Evolutionary conservation across 2,797 vertebrate genomes (phyloP).

Genomic region (Tauraco hartlaubi): DNA sequence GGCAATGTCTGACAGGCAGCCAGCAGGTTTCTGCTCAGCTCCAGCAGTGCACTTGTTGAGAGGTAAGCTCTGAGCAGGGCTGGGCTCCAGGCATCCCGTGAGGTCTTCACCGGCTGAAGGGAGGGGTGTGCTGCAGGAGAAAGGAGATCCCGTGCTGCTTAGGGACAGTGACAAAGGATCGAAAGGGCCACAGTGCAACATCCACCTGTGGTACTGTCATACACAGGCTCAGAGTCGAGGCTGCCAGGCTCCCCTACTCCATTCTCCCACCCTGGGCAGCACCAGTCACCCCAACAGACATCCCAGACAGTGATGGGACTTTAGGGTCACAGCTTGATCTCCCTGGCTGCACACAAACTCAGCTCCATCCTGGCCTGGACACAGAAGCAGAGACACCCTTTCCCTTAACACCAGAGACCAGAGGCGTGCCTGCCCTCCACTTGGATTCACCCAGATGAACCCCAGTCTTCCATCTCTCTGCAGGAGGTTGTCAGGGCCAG

Average conservation of each 20-base stretch:
- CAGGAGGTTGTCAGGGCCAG: background rate
- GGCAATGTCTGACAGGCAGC: conserved; percentile 29
- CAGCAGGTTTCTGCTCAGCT: conserved; percentile 23
- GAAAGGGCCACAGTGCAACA: background rate
- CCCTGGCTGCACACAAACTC: background rate
- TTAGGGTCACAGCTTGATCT: background rate
- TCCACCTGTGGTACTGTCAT: background rate
- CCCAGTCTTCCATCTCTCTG: background rate
- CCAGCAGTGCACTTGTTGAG: conserved; percentile 61
- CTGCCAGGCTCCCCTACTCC: background rate
- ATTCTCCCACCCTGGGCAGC: background rate
- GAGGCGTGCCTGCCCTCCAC: background rate
- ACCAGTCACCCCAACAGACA: background rate
- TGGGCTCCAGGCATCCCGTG: conserved; percentile 30
- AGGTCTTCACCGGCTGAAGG: conserved; percentile 37
- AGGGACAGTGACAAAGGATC: background rate
- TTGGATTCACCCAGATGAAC: background rate
- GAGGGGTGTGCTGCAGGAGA: conserved; percentile 27
- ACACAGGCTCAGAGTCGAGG: background rate
- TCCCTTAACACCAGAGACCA: background rate
- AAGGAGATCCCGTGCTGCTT: background rate
- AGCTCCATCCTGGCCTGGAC: background rate
- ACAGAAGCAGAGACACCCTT: background rate
- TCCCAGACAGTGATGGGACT: background rate
- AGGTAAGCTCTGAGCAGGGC: conserved; percentile 55